Conservation (phyloP, 2,797 vertebrate species). For the Echiichthys vipera region DNA sequence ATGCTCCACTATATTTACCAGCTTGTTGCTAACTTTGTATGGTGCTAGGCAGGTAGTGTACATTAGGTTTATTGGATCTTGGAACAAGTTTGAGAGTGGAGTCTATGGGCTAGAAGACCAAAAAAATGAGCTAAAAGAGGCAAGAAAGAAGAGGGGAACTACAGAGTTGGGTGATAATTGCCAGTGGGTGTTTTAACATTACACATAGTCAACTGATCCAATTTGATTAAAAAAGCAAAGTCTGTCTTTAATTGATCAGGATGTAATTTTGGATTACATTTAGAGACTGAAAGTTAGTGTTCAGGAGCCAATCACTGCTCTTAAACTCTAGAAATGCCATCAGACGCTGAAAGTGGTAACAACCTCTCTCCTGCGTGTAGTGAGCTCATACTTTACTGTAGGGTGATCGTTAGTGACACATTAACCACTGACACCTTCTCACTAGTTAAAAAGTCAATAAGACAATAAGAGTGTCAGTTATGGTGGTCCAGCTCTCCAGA, state of each 20-base stretch:
- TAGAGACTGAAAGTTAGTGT: background rate
- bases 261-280: background rate
- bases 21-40: background rate
- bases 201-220: background rate
- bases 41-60: background rate
- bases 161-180: background rate
- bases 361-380: background rate
- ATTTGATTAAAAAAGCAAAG: background rate
- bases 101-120: background rate
- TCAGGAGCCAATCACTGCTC: background rate
- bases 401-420: too few relatives aligned
- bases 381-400: background rate
- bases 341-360: background rate
- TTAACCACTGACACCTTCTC: conserved; percentile 1
- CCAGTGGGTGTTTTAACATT: background rate
- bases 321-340: background rate
- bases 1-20: background rate
- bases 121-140: background rate
- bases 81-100: background rate
- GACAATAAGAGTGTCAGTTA: background rate
- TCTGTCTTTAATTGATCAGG: background rate
- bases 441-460: conserved; percentile 1
- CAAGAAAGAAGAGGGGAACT: background rate
- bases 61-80: background rate
- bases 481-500: background rate